Conservation (phyloP, 1,140 invertebrate genomes). For the Hylaeus volcanicus region DNA sequence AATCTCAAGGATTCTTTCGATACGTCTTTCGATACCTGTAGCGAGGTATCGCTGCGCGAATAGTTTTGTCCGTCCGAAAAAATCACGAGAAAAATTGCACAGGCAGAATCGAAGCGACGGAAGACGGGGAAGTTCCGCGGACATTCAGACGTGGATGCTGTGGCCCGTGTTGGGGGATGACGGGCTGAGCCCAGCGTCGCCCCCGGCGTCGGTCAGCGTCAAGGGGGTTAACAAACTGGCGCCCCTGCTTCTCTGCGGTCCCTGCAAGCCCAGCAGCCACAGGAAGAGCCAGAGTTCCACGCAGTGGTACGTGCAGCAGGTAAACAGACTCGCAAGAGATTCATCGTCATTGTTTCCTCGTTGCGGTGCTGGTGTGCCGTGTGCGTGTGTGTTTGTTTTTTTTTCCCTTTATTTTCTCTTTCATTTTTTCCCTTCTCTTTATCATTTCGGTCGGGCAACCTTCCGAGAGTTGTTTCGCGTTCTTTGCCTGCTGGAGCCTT, state of each 20-base stretch:
- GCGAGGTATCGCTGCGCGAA: neutral
- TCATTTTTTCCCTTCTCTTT: neutral
- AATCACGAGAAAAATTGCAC: slow-evolving; percentile 44
- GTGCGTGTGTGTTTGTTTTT: neutral
- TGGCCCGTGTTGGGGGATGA: slow-evolving; percentile 79
- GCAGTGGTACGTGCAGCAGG: slow-evolving; percentile 80
- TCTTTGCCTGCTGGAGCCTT: neutral
- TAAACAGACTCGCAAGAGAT: slow-evolving; percentile 66
- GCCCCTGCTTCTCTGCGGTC: slow-evolving; percentile 76
- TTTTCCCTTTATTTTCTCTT: neutral
- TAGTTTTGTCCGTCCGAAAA: neutral
- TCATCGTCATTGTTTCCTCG: slow-evolving; percentile 23
- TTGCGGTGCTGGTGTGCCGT: neutral
- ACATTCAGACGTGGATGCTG: slow-evolving; percentile 76
- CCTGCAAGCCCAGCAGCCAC: slow-evolving; percentile 73
- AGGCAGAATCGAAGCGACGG: slow-evolving; percentile 41
- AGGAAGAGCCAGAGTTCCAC: slow-evolving; percentile 75
- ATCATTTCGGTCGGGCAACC: too few species aligned
- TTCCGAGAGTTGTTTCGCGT: too few species aligned
- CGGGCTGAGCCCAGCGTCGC: slow-evolving; percentile 76
- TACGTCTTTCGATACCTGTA: too few species aligned
- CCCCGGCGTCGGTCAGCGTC: slow-evolving; percentile 58
- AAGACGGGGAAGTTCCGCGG: slow-evolving; percentile 34
- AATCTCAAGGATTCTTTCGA: too few species aligned
- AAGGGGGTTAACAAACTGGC: slow-evolving; percentile 75